A percentile compares a stretch with the other conserved stretches of the same genome.
phyloP scores from a whole-genome alignment of 2,797 vertebrate genomes.

The Gorsachius magnificus region DNA sequence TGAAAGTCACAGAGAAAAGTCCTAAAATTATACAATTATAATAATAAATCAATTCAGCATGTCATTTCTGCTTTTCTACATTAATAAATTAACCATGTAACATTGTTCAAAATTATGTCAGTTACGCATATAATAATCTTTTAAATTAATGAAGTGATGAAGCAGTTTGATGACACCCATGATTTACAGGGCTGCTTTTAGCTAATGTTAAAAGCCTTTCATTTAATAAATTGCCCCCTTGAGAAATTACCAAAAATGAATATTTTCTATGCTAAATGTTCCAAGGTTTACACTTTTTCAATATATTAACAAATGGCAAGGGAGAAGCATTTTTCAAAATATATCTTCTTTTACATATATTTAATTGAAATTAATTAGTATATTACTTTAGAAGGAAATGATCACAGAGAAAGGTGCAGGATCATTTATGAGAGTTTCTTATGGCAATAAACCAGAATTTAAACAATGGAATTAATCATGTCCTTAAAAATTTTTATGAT shows the following conservation, averaged over 20 bases:
- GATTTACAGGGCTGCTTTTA: constrained; percentile 91
- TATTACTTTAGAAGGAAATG: constrained; percentile 78
- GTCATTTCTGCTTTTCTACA: constrained; percentile 82
- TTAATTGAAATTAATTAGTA: constrained; percentile 85
- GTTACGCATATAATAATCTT: constrained; percentile 90
- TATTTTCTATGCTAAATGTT: constrained; percentile 85
- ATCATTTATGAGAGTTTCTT: constrained; percentile 78
- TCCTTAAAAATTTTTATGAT: constrained; percentile 70
- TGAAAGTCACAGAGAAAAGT: constrained; percentile 80
- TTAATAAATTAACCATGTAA: constrained; percentile 89
- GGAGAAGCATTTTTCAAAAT: constrained; percentile 80
- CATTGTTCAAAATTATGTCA: constrained; percentile 92
- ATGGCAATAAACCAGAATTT: constrained; percentile 76
- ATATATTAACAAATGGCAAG: constrained; percentile 81
- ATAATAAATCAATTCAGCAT: constrained; percentile 82
- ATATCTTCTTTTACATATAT: constrained; percentile 83
- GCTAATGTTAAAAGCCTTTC: constrained; percentile 87
- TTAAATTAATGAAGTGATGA: constrained; percentile 95
- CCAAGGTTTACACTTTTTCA: constrained; percentile 86
- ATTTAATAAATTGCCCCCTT: constrained; percentile 86
- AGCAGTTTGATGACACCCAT: constrained; percentile 84
- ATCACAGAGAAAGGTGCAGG: constrained; percentile 68
- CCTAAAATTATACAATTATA: constrained; percentile 82
- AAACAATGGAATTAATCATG: constrained; percentile 78
- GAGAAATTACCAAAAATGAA: constrained; percentile 91